These are phyloP conservation scores for Pelosia muscerda DNA, from an alignment of 2,888 invertebrate genomes.

Conservation along the genomic window DNA sequence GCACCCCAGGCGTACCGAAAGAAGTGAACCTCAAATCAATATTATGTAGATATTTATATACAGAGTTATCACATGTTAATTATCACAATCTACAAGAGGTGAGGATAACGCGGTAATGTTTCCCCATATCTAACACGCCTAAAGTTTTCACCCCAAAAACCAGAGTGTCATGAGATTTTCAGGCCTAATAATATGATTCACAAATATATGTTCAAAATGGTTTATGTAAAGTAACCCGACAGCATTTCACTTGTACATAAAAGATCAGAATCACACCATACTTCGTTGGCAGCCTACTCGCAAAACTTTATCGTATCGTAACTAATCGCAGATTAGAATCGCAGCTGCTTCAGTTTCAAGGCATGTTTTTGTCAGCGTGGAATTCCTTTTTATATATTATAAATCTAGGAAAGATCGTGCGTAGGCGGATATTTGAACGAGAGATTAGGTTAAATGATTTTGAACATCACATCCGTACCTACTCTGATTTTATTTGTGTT, in stretches of 20 bases:
- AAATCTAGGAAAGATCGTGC: conserved; percentile 28
- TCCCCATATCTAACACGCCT: no score
- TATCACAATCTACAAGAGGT: no score
- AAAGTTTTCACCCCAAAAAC: no score
- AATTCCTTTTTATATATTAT: conserved; percentile 3
- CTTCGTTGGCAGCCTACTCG: conserved; percentile 14
- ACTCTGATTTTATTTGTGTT: no score
- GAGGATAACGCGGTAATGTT: no score
- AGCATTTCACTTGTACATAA: not conserved
- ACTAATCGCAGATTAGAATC: conserved; percentile 24
- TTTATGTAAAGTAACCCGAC: not conserved
- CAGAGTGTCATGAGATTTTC: no score
- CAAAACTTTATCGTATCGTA: conserved; percentile 27
- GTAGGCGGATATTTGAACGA: conserved; percentile 38
- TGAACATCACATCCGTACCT: conserved; percentile 4
- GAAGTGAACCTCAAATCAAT: no score
- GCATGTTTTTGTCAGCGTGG: conserved; percentile 14
- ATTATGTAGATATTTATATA: no score
- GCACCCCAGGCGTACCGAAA: no score
- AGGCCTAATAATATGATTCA: no score
- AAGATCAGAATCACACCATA: not conserved
- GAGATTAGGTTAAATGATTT: conserved; percentile 48
- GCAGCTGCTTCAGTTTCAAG: conserved; percentile 23
- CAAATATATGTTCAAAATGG: not conserved
- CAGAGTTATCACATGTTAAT: no score